Percentiles rank a stretch among this genome's conserved stretches.
Evolutionary conservation across 2,888 invertebrate genomes (phyloP).

Genomic region (Yponomeuta sedellus): DNA sequence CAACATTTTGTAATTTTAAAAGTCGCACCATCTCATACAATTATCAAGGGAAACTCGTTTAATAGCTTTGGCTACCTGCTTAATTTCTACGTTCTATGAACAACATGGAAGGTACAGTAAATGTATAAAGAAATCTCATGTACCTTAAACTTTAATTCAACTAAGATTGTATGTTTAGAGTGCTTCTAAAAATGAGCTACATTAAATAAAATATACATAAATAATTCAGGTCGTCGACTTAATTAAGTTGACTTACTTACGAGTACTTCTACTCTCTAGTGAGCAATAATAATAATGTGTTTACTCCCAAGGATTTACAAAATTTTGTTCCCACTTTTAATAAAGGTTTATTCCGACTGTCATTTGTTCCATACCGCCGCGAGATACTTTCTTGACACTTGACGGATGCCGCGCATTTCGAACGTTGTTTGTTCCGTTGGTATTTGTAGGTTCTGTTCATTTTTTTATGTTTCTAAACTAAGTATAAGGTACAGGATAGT

Average conservation of each 20-base stretch:
- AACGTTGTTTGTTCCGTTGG: background rate
- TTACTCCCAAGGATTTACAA: conserved; percentile 12
- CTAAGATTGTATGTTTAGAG: background rate
- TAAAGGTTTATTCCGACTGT: background rate
- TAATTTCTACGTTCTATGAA: too few species aligned
- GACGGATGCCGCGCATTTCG: background rate
- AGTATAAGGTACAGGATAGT: conserved; percentile 21
- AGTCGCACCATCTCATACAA: background rate
- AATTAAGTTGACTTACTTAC: background rate
- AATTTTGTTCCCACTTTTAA: conserved; percentile 15
- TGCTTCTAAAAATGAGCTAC: background rate
- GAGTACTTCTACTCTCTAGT: background rate
- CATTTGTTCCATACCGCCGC: conserved; percentile 2
- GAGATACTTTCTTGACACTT: background rate
- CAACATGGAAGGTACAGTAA: too few species aligned
- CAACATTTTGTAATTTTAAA: background rate
- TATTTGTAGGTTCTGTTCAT: background rate
- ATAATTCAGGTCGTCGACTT: background rate
- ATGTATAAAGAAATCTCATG: too few species aligned
- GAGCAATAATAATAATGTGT: conserved; percentile 5
- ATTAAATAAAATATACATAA: background rate
- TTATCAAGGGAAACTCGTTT: background rate
- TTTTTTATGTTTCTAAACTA: background rate
- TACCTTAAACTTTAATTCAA: too few species aligned
- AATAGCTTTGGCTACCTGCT: too few species aligned